phyloP scores from a whole-genome alignment of 2,888 invertebrate genomes.

The Heliconius charithonia region DNA sequence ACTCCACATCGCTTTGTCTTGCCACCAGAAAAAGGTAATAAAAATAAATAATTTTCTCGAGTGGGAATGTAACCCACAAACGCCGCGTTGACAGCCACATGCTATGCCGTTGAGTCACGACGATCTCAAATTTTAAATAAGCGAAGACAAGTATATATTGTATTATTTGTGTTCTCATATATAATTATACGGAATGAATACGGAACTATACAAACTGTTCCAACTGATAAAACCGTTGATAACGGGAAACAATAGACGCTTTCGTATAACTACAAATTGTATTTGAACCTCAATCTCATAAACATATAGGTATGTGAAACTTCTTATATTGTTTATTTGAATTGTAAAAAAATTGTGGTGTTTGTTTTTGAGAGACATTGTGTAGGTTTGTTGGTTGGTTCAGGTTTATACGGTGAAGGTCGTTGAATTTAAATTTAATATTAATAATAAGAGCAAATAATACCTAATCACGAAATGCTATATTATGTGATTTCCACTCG shows the following conservation, averaged over 20 bases:
- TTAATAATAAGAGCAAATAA: no score
- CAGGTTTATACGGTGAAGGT: no score
- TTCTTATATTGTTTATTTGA: not conserved
- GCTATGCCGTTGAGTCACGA: not conserved
- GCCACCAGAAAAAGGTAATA: not conserved
- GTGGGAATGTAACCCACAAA: not conserved
- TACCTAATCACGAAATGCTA: no score
- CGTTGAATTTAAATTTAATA: no score
- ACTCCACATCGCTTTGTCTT: no score
- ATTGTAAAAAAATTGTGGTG: not conserved
- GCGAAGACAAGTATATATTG: not conserved
- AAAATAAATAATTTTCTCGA: not conserved
- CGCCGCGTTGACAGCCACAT: not conserved
- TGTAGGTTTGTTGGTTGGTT: no score
- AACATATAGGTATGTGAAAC: slow-evolving; percentile 54
- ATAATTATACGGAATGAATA: slow-evolving; percentile 44
- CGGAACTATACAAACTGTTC: slow-evolving; percentile 58
- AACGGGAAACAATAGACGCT: slow-evolving; percentile 66
- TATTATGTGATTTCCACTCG: no score
- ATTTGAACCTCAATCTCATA: slow-evolving; percentile 69
- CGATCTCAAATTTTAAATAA: slow-evolving; percentile 15
- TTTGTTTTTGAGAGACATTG: no score
- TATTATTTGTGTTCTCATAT: not conserved
- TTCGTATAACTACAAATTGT: slow-evolving; percentile 74
- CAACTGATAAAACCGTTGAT: slow-evolving; percentile 55